Evolutionary conservation across 2,113 vertebrate genomes (phyloP), one percentile per base, ranked within the genome.

Genomic region (Salvelinus sp.): DNA sequence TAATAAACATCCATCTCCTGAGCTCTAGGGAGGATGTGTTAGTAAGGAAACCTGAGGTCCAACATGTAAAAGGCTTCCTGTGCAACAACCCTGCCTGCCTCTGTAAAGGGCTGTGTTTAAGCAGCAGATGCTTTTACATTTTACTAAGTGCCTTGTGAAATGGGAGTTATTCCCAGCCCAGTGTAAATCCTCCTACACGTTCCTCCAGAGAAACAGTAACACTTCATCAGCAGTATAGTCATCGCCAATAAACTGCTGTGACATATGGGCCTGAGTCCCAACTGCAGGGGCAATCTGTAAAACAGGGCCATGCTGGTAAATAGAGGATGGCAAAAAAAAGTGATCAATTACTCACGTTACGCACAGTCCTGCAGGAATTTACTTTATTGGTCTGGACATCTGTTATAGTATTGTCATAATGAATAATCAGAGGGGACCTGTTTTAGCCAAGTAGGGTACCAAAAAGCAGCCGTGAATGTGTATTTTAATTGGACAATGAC

Each of bases 341-440:
- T 98, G 97, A 98, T 98, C 98, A 97, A 98, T 98, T 98, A 96
- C 95, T 95, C 94, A 92, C 96, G 98, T 98, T 97, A 97, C 95
- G 90, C 91, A 83, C 89, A 95, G 94, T 95, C 97, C 96, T 97
- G 95, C 92, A 97, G 96, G 97, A 98, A 95, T 97, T 95, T 94
- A 91, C 96, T 98, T 98, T 97, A 97, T 97, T 96, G 95, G 95
- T 96, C 95, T 94, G 95, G 97, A 98, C 97, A 99, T 99, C 98
- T 99, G 98, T 98, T 98, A 96, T 95, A 95, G 96, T 94, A 97
- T 97, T 98, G 97, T 98, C 97, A 96, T 98, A 96, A 97, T 98
- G 96, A 96, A 95, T 97, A 98, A 96, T 98, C 96, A 97, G 96
- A 96, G 93, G 95, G 95, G 95, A 95, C 92, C 95, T 86, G 84